These are phyloP conservation scores for Eulemur rubriventer DNA, from an alignment of 2,797 vertebrate species.

Conservation along the genomic window DNA sequence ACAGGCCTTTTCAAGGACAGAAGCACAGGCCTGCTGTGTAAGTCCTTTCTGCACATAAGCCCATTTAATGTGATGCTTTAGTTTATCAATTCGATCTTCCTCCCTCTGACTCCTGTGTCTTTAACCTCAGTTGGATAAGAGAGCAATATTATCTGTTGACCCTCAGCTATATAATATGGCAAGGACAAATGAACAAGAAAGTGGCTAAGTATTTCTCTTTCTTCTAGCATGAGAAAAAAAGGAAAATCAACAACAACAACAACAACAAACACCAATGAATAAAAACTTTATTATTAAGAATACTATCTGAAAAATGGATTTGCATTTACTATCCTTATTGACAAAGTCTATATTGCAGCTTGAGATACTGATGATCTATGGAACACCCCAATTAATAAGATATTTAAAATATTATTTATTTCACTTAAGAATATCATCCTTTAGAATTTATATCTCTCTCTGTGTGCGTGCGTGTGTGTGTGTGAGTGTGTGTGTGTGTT, in stretches of 20 bases:
- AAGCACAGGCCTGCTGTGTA: neutral
- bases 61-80: neutral
- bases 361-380: neutral
- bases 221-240: neutral
- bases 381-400: neutral
- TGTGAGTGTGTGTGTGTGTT: neutral
- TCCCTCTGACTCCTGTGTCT: neutral
- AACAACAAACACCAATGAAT: neutral
- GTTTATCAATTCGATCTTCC: neutral
- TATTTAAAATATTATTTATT: slow-evolving; percentile 2
- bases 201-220: neutral
- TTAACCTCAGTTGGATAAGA: neutral
- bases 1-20: neutral
- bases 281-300: neutral
- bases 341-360: neutral
- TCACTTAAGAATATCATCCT: neutral
- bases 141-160: neutral
- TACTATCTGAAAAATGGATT: neutral
- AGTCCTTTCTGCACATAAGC: neutral
- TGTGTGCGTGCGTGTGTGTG: neutral
- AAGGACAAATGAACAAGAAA: neutral
- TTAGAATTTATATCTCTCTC: neutral
- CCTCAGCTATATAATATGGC: neutral
- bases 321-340: neutral
- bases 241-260: neutral